These are phyloP conservation scores for Vannuccia rotundouncinata DNA, from an alignment of 2,888 invertebrate species.

Conservation along the genomic window DNA sequence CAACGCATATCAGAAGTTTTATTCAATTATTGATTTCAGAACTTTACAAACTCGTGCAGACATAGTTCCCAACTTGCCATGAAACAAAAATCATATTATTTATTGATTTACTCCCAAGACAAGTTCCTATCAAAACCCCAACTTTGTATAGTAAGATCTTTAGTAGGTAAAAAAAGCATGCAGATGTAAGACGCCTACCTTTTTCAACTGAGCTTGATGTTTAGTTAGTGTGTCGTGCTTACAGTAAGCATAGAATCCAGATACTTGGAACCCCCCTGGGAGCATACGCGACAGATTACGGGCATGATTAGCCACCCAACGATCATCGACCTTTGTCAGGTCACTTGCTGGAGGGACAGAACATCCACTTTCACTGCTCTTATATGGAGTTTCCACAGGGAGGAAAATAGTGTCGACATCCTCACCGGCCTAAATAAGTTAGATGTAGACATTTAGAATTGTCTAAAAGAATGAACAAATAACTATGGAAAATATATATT, in stretches of 20 bases:
- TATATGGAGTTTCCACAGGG: neutral
- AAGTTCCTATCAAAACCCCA: too few species aligned
- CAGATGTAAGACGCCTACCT: too few species aligned
- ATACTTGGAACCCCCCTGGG: neutral
- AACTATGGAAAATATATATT: too few species aligned
- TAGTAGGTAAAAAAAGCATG: too few species aligned
- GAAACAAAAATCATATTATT: too few species aligned
- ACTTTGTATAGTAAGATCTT: too few species aligned
- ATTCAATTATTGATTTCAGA: too few species aligned
- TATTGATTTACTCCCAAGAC: too few species aligned
- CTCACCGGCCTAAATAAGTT: neutral
- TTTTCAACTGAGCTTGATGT: neutral
- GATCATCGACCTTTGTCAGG: neutral
- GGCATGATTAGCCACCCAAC: conserved; percentile 27
- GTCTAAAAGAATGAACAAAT: neutral
- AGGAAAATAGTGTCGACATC: neutral
- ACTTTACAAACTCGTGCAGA: too few species aligned
- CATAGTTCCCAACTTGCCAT: too few species aligned
- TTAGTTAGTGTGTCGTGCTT: neutral
- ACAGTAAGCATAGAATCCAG: neutral
- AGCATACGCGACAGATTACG: conserved; percentile 9
- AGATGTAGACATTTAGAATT: neutral
- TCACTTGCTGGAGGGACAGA: neutral
- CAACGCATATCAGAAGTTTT: too few species aligned
- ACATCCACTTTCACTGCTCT: neutral